These are phyloP conservation scores for Cenopis cana DNA, from an alignment of 2,888 invertebrate species.

Conservation along the genomic window DNA sequence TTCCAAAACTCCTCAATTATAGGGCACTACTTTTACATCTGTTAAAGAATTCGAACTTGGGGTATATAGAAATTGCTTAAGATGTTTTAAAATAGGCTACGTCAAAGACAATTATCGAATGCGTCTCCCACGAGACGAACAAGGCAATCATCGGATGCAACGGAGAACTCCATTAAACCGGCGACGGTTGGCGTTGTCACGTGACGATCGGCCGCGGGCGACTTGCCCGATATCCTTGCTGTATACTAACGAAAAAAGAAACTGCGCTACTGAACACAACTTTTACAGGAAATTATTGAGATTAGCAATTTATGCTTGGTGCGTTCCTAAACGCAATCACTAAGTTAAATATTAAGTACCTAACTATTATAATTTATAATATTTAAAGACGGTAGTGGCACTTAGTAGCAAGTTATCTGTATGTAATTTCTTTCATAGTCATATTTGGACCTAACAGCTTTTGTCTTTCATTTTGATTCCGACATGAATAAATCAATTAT, in stretches of 20 bases:
- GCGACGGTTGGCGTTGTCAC: conserved; percentile 72
- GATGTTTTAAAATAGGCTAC: conserved; percentile 12
- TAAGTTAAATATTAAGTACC: no score
- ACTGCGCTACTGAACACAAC: neutral
- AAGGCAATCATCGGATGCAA: conserved; percentile 73
- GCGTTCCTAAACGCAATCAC: neutral
- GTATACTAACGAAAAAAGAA: conserved; percentile 25
- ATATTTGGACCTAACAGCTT: no score
- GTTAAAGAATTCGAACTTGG: neutral
- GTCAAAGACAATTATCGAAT: conserved; percentile 32
- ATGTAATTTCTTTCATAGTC: no score
- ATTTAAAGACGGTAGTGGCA: no score
- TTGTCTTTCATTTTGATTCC: no score
- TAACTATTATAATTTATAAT: no score
- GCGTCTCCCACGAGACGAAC: conserved; percentile 44
- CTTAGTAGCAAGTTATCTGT: no score
- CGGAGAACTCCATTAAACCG: conserved; percentile 76
- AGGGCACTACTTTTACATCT: neutral
- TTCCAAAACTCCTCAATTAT: conserved; percentile 6
- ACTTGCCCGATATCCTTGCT: conserved; percentile 55
- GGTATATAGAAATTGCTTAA: neutral
- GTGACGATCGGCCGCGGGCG: conserved; percentile 70
- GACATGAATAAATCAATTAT: no score
- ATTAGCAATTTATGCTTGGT: neutral
- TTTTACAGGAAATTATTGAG: conserved; percentile 4